phyloP scores from a whole-genome alignment of 2,888 invertebrate genomes.

The Eurois occulta region DNA sequence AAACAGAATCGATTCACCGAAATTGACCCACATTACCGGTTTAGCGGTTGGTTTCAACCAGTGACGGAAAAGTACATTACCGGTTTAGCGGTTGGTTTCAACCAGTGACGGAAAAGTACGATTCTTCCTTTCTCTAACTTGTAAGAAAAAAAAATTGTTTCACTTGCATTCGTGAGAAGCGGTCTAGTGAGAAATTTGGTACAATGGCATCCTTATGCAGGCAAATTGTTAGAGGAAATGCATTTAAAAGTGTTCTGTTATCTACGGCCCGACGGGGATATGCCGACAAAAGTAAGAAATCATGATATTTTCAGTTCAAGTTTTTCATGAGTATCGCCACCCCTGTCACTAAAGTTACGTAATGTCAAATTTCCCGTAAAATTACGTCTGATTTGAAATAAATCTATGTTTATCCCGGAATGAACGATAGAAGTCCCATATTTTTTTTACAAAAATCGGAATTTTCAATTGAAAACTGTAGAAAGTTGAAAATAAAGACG shows the following conservation, averaged over 20 bases:
- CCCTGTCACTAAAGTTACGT: slow-evolving; percentile 88
- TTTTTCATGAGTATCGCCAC: slow-evolving; percentile 69
- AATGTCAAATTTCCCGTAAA: slow-evolving; percentile 83
- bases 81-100: slow-evolving; percentile 38
- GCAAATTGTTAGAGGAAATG: slow-evolving; percentile 92
- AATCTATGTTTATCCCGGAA: not conserved
- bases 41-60: slow-evolving; percentile 6
- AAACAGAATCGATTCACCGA: not conserved
- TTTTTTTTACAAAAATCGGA: not conserved
- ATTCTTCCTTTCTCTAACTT: slow-evolving; percentile 50
- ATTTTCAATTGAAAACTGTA: not conserved
- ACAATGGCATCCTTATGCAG: slow-evolving; percentile 95
- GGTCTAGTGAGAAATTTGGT: slow-evolving; percentile 85
- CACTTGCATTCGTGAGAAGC: slow-evolving; percentile 88
- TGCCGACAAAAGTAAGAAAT: slow-evolving; percentile 92
- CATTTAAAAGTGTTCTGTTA: slow-evolving; percentile 91
- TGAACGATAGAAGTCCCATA: not conserved
- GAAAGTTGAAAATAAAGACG: slow-evolving; percentile 38
- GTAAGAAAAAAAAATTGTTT: slow-evolving; percentile 70
- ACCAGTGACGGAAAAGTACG: slow-evolving; percentile 7
- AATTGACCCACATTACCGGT: slow-evolving; percentile 23
- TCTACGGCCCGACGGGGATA: slow-evolving; percentile 91
- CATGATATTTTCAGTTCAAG: slow-evolving; percentile 58
- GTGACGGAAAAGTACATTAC: slow-evolving; percentile 10
- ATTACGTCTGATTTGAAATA: slow-evolving; percentile 28